These are phyloP conservation scores for Microdon myrmicae DNA, from an alignment of 2,888 invertebrate genomes.

Conservation along the genomic window DNA sequence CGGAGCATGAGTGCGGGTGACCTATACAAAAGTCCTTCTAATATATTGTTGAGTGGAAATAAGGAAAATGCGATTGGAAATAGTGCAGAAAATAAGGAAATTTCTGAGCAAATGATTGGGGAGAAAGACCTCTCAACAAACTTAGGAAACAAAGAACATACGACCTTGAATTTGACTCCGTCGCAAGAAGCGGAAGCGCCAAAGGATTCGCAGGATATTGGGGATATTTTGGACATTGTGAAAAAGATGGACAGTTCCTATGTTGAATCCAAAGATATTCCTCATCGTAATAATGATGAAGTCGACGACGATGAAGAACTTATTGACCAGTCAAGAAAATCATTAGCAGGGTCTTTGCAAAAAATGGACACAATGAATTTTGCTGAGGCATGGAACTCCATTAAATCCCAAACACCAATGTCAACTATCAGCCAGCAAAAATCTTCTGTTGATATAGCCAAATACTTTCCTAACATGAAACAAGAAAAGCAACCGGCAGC, in stretches of 20 bases:
- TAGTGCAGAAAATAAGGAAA: background rate
- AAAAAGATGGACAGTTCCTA: conserved; percentile 57
- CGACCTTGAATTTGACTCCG: background rate
- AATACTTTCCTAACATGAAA: conserved; percentile 66
- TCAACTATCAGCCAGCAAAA: conserved; percentile 62
- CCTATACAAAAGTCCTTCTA: no score
- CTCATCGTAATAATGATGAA: conserved; percentile 1
- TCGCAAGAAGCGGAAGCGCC: background rate
- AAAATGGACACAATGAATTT: conserved; percentile 65
- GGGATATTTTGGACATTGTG: conserved; percentile 58
- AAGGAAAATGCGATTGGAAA: conserved; percentile 9
- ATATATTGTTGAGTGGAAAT: no score
- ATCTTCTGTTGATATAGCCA: conserved; percentile 61
- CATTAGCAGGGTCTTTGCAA: no score
- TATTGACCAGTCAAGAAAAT: background rate
- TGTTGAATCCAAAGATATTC: conserved; percentile 22
- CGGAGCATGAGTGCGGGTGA: background rate
- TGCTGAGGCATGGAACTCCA: conserved; percentile 64
- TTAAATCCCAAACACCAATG: conserved; percentile 62
- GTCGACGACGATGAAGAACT: conserved; percentile 56
- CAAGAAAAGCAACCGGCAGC: conserved; percentile 58
- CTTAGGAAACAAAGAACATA: background rate
- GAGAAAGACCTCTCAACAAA: background rate
- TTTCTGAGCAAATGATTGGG: background rate
- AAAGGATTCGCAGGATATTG: conserved; percentile 55